A percentile compares a stretch with the other conserved stretches of the same genome.
These are phyloP conservation scores for Atrichornis clamosus DNA, from an alignment of 2,113 vertebrate genomes.

Conservation along the genomic window DNA sequence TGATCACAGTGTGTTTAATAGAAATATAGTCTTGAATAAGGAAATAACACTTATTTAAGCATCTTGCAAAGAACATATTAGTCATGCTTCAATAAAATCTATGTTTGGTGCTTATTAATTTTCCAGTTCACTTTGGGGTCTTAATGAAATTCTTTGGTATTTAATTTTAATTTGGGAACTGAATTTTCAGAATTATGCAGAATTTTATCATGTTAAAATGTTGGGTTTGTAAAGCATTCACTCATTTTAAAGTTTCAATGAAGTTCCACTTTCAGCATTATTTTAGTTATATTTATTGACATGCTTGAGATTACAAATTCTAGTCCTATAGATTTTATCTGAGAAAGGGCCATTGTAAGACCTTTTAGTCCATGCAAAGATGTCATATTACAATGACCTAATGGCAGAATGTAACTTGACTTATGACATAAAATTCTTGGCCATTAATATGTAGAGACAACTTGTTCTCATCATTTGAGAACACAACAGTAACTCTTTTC, in stretches of 20 bases:
- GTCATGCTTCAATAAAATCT: slow-evolving; percentile 4
- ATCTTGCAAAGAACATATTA: slow-evolving; percentile 3
- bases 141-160: slow-evolving; percentile 16
- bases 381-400: neutral
- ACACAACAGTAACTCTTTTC: neutral
- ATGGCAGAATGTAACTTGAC: neutral
- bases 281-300: neutral
- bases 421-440: neutral
- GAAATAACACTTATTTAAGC: slow-evolving; percentile 18
- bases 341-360: neutral
- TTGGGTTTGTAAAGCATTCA: neutral
- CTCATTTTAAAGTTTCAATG: neutral
- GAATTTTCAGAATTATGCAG: neutral
- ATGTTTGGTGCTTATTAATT: slow-evolving; percentile 19
- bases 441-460: neutral
- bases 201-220: neutral
- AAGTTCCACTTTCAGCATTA: neutral
- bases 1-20: slow-evolving; percentile 1
- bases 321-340: neutral
- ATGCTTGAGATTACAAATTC: neutral
- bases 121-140: neutral
- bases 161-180: neutral
- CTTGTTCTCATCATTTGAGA: neutral
- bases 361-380: neutral
- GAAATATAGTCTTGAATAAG: neutral